Percentiles rank a stretch among this genome's conserved stretches.
phyloP scores from a whole-genome alignment of 2,888 invertebrate genomes.

The Allophyes oxyacanthae region DNA sequence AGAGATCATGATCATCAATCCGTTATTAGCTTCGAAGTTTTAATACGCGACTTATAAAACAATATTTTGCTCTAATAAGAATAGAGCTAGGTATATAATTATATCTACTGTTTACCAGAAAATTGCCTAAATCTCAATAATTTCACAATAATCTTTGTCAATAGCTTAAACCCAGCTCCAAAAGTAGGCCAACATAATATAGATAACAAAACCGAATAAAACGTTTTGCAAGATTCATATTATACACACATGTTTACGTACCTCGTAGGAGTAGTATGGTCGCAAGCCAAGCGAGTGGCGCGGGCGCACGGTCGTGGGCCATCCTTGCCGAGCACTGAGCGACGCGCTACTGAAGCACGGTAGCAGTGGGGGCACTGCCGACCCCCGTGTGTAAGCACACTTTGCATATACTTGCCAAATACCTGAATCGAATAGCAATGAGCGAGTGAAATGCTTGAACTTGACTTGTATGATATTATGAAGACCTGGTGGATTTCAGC shows the following conservation, averaged over 20 bases:
- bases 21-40: too few species aligned
- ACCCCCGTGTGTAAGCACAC: conserved; percentile 41
- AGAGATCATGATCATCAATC: too few species aligned
- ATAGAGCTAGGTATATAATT: too few species aligned
- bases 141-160: conserved; percentile 1
- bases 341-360: conserved; percentile 27
- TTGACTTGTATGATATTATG: conserved; percentile 22
- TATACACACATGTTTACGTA: conserved; percentile 45
- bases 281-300: conserved; percentile 49
- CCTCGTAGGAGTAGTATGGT: conserved; percentile 57
- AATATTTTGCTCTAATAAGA: too few species aligned
- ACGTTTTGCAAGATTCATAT: conserved; percentile 35
- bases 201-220: conserved; percentile 28
- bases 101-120: not conserved
- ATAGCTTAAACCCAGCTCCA: not conserved
- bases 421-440: conserved; percentile 44
- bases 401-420: conserved; percentile 50
- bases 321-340: conserved; percentile 62
- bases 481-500: not conserved
- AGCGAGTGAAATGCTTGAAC: conserved; percentile 48
- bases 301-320: conserved; percentile 56
- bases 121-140: conserved; percentile 7
- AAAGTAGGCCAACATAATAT: conserved; percentile 29
- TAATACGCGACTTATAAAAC: too few species aligned
- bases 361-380: conserved; percentile 48